Base-by-base conservation (phyloP, 2,888 invertebrate genomes). In the Coecobrya sp. region DNA sequence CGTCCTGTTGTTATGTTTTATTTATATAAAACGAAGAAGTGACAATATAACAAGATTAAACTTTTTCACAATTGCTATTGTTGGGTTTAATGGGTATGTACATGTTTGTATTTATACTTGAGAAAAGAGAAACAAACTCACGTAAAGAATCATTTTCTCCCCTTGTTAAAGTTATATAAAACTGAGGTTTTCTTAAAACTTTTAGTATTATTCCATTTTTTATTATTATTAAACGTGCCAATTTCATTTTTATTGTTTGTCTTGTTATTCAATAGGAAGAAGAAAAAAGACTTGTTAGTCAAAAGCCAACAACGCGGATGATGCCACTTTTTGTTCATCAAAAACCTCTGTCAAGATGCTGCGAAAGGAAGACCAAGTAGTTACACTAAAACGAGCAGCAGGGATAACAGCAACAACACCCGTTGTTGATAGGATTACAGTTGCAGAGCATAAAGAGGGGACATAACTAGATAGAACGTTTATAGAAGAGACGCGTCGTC, bases 341-440 rank as follows among this genome's bases (percentile, higher is more conserved):
- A 49, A 55, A 81, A 73, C 65, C 65, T 88, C 90, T 90, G 85
- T 86, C 90, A 86, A 85, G 76, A 90, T 90, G 90, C 42, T 84
- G 68, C 45, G 45, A 55, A 79, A 84, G 86, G 65, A 76, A 85
- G 73, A 88, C 45, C 59, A 79, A 86, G 73, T 55, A 86, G 73
- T 55, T 55, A 55, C 73, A 19, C 13, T 22, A 52, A 59, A n/a
- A n/a, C n/a, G n/a, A n/a, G n/a, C 25, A 52, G 13, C 62, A 88
- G 79, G 25, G 76, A 76, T 59, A 70, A 68, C 59, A 89, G 16
- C 52, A 42, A 68, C 85, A 42, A 68, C 85, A 55, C 59, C 81
- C 81, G 81, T 59, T 82, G 81, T 59, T 82, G 81, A 82, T 36
- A 27, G 55, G 30, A 82, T 55, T 82, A 82, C 55, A 82, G 81